phyloP scores from a whole-genome alignment of 2,797 vertebrate species.

The Melanotaenia boesemani region DNA sequence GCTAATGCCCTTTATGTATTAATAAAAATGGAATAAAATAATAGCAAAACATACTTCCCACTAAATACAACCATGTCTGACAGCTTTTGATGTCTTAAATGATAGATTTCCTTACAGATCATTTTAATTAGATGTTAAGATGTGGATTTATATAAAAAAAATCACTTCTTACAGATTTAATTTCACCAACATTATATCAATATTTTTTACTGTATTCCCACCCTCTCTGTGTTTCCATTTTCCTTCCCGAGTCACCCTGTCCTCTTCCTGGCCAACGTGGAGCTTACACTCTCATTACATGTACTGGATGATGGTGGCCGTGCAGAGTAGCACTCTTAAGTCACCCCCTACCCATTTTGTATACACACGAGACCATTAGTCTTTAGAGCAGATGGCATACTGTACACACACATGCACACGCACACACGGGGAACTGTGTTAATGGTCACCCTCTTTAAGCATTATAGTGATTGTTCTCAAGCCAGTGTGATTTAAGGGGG shows the following conservation, averaged over 20 bases:
- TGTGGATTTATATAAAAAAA: background rate
- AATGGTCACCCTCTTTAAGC: conserved; percentile 54
- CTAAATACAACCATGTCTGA: background rate
- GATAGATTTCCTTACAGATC: background rate
- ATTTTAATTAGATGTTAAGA: background rate
- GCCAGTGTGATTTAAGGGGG: conserved; percentile 40
- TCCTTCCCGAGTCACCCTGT: conserved; percentile 60
- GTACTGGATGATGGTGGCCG: conserved; percentile 26
- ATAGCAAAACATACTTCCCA: background rate
- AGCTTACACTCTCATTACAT: conserved; percentile 49
- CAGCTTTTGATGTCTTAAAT: background rate
- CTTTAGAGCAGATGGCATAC: conserved; percentile 62
- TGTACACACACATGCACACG: conserved; percentile 20
- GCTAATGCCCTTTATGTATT: background rate
- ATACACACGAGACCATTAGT: conserved; percentile 52
- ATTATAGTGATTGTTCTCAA: conserved; percentile 55
- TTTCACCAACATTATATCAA: background rate
- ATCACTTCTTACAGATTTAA: background rate
- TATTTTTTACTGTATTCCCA: conserved; percentile 6
- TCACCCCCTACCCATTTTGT: conserved; percentile 52
- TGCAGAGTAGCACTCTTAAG: conserved; percentile 49
- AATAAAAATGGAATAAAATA: too few relatives aligned
- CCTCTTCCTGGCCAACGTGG: conserved; percentile 75
- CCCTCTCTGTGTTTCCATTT: conserved; percentile 11
- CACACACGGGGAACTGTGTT: conserved; percentile 35